Evolutionary conservation across 2,888 invertebrate genomes (phyloP), one percentile per base, ranked within the genome.

Genomic region (Conomelus anceps): DNA sequence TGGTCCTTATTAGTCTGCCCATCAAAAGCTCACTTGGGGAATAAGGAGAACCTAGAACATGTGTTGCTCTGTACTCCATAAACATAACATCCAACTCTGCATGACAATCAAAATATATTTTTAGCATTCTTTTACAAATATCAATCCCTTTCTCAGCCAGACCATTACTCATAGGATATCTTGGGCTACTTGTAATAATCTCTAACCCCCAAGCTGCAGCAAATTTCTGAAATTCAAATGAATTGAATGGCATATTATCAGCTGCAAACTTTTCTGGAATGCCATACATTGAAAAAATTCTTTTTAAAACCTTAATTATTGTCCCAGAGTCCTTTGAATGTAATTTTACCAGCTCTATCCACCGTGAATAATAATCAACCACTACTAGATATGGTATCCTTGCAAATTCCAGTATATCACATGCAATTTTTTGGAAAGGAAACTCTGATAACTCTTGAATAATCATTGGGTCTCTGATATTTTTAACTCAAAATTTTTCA

Each of bases 221-320:
- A 41, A 41, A 41, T 41, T 41, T 29, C 63, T 86, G 26, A 34
- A 86, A 41, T n/a, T 86, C 89, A 23, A 86, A 24, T 22, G 34
- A 41, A 23, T 89, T 89, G 41, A 89, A 89, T 22, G 91, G 90
- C 34, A 91, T 91, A 89, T 91, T 91, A 89, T 92, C 92, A 13
- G 91, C 90, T 89, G 91, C 89, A 17, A 92, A 91, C 29, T 91
- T 90, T 34, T 92, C 91, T 13, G 91, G 91, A 22, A 91, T 90
- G 23, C 91, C 92, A 90, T 90, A 91, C 89, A 91, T 89, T 22
- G 91, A 85, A 90, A 92, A 92, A 4, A 91, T 24, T n/a, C 87
- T 86, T 90, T 91, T 90, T 91, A 91, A 84, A n/a, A 85, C 63
- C 13, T 41, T 84, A 22, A 91, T 91, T 26, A 92, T 89, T 24